Conservation (phyloP, 2,113 vertebrate species). For the Mionectes macconnelli region DNA sequence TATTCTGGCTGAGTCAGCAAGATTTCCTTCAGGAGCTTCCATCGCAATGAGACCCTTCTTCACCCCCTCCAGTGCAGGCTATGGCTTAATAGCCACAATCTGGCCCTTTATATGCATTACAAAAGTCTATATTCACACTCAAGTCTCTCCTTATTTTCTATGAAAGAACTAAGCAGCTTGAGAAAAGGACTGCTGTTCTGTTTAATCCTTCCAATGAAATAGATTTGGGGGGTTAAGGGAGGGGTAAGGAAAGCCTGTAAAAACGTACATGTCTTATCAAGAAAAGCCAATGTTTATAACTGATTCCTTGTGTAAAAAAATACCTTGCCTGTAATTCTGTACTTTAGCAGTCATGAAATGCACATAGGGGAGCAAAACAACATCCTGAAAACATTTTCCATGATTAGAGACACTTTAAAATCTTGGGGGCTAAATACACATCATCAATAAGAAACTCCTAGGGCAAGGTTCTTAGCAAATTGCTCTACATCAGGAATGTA, state of each 20-base stretch:
- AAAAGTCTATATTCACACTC: slow-evolving; percentile 70
- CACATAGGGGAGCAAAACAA: background rate
- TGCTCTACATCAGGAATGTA: background rate
- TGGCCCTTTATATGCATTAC: slow-evolving; percentile 72
- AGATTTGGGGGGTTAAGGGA: background rate
- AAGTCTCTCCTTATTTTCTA: slow-evolving; percentile 66
- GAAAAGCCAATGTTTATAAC: background rate
- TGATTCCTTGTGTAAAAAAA: background rate
- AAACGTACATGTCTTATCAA: slow-evolving; percentile 34
- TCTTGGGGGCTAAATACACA: background rate
- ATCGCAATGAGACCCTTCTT: slow-evolving; percentile 59
- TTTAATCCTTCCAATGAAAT: slow-evolving; percentile 63
- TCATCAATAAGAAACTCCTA: background rate
- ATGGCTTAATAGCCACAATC: slow-evolving; percentile 71
- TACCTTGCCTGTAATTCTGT: background rate
- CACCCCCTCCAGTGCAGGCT: slow-evolving; percentile 61
- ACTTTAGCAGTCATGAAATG: background rate
- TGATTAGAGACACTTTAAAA: background rate
- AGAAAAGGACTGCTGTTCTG: slow-evolving; percentile 65
- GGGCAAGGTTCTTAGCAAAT: background rate
- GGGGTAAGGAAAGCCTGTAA: slow-evolving; percentile 19
- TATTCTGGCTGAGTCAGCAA: slow-evolving; percentile 67
- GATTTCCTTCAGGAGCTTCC: slow-evolving; percentile 58
- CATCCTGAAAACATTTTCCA: background rate
- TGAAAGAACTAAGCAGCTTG: slow-evolving; percentile 70